phyloP scores from a whole-genome alignment of 2,888 invertebrate species.

The Homarus gammarus region DNA sequence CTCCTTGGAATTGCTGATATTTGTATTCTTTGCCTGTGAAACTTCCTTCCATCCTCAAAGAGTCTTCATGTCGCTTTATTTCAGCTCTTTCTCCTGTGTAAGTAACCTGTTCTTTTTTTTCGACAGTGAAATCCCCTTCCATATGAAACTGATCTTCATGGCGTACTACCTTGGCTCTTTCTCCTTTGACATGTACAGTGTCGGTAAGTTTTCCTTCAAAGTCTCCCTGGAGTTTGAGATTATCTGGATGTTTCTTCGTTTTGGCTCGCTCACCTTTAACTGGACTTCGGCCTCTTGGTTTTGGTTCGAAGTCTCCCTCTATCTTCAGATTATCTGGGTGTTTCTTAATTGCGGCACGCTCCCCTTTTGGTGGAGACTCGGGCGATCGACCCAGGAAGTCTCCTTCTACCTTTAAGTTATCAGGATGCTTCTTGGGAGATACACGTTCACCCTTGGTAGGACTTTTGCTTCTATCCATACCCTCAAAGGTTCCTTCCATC shows the following conservation, averaged over 20 bases:
- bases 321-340: slow-evolving; percentile 77
- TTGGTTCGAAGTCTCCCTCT: slow-evolving; percentile 78
- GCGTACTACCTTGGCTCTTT: slow-evolving; percentile 81
- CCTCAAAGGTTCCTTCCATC: slow-evolving; percentile 71
- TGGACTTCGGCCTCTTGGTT: slow-evolving; percentile 69
- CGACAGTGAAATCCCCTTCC: slow-evolving; percentile 78
- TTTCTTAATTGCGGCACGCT: slow-evolving; percentile 77
- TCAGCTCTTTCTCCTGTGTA: slow-evolving; percentile 69
- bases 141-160: slow-evolving; percentile 77
- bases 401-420: slow-evolving; percentile 82
- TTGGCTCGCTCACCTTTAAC: slow-evolving; percentile 67
- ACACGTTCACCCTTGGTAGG: slow-evolving; percentile 81
- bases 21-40: slow-evolving; percentile 79
- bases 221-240: slow-evolving; percentile 73
- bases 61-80: slow-evolving; percentile 71
- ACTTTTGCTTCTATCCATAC: slow-evolving; percentile 79
- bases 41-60: slow-evolving; percentile 66
- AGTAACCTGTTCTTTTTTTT: slow-evolving; percentile 49
- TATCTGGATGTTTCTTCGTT: slow-evolving; percentile 73
- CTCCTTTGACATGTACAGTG: slow-evolving; percentile 61
- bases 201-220: slow-evolving; percentile 76
- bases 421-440: slow-evolving; percentile 78
- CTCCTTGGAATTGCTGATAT: slow-evolving; percentile 80
- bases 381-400: slow-evolving; percentile 80
- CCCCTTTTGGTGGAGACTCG: slow-evolving; percentile 77